A percentile compares a stretch with the other conserved stretches of the same genome.
These are phyloP conservation scores for Temnothorax nylanderi DNA, from an alignment of 1,140 invertebrate species.

Conservation along the genomic window DNA sequence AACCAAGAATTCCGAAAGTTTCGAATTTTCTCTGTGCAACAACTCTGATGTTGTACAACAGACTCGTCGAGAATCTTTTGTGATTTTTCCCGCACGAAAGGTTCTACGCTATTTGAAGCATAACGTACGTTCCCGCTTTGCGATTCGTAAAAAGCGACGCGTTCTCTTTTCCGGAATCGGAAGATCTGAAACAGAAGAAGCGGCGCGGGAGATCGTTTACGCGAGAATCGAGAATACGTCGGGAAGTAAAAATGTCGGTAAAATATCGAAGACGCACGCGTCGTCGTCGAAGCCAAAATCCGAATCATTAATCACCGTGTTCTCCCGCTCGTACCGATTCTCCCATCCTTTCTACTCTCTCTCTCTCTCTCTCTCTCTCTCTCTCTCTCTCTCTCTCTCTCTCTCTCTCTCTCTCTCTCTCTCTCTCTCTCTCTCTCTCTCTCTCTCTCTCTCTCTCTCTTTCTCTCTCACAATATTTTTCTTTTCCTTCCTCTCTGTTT, in stretches of 20 bases:
- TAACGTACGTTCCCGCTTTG: background rate
- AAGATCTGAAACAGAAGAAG: conserved; percentile 35
- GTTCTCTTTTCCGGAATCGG: conserved; percentile 15
- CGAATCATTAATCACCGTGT: conserved; percentile 57
- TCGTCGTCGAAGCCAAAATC: conserved; percentile 52
- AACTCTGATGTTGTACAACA: background rate
- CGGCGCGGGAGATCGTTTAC: conserved; percentile 33
- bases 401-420: background rate
- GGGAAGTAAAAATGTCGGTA: conserved; percentile 32
- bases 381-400: background rate
- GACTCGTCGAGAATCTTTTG: background rate
- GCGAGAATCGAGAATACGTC: conserved; percentile 49
- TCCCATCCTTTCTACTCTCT: background rate
- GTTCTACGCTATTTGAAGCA: background rate
- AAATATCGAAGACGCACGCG: conserved; percentile 53
- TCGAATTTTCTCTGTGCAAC: conserved; percentile 14
- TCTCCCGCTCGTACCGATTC: conserved; percentile 39
- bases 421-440: background rate
- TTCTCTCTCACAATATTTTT: background rate
- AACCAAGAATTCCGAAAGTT: conserved; percentile 21
- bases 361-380: background rate
- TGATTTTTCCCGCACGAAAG: conserved; percentile 3
- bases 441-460: background rate
- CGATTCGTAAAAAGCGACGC: conserved; percentile 14
- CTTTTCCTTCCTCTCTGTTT: conserved; percentile 22